Evolutionary conservation across 2,113 vertebrate species (phyloP).

Genomic region (Notiomystis cincta): DNA sequence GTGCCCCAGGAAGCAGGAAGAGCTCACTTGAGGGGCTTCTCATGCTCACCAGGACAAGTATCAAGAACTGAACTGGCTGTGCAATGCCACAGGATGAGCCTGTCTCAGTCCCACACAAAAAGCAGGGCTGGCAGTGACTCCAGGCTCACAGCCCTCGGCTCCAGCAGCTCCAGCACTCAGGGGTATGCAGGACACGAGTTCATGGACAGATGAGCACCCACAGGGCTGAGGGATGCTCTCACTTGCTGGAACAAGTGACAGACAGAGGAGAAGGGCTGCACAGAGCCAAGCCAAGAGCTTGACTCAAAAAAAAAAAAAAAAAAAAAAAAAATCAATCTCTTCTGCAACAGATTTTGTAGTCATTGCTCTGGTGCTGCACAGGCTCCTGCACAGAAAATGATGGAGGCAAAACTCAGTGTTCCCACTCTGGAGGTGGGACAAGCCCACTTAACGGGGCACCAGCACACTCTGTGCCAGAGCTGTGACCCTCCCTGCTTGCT

Average conservation of each 20-base stretch:
- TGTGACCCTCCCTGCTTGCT: background rate
- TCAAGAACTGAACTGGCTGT: background rate
- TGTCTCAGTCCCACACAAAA: background rate
- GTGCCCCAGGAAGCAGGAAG: background rate
- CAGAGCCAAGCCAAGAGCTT: background rate
- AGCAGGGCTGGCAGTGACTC: background rate
- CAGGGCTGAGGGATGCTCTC: background rate
- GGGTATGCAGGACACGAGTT: accelerated
- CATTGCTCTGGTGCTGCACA: background rate
- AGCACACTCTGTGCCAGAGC: accelerated
- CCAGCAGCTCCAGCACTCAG: accelerated
- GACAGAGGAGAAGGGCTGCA: background rate
- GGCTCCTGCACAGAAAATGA: background rate
- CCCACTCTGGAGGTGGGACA: background rate
- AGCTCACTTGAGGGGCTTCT: background rate
- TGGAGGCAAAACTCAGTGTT: accelerated
- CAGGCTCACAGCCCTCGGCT: background rate
- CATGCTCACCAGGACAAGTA: accelerated
- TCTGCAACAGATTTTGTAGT: background rate
- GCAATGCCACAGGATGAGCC: background rate
- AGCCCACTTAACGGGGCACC: accelerated
- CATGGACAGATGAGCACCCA: accelerated
- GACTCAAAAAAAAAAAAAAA: background rate
- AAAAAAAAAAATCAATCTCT: background rate
- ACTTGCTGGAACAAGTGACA: background rate